phyloP scores from a whole-genome alignment of 2,888 invertebrate species.

The Nomada lathburiana region DNA sequence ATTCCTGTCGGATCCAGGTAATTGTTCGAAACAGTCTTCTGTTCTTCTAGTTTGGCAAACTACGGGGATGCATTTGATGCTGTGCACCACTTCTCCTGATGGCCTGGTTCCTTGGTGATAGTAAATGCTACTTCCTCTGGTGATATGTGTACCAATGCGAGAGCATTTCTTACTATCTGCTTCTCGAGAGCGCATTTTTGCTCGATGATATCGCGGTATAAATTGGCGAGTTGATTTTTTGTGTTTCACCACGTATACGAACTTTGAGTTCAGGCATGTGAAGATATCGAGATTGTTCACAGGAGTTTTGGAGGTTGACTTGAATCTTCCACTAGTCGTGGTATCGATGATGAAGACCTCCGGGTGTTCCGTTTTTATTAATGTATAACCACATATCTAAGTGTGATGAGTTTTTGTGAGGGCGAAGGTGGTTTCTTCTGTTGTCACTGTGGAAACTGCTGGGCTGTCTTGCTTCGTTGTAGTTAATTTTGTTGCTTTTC shows the following conservation, averaged over 20 bases:
- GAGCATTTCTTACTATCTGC: background rate
- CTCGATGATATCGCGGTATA: background rate
- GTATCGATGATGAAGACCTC: too few relatives aligned
- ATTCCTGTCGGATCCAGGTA: too few relatives aligned
- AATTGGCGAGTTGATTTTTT: background rate
- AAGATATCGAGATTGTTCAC: too few relatives aligned
- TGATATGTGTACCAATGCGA: background rate
- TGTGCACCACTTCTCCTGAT: background rate
- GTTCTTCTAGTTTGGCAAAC: too few relatives aligned
- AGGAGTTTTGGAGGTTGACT: too few relatives aligned
- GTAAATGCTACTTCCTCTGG: background rate
- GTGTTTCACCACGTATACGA: too few relatives aligned
- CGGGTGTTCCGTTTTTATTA: too few relatives aligned
- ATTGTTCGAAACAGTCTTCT: too few relatives aligned
- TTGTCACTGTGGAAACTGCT: background rate
- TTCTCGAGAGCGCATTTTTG: background rate
- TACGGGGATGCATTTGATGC: too few relatives aligned
- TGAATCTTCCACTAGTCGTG: too few relatives aligned
- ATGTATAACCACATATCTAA: background rate
- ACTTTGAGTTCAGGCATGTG: too few relatives aligned
- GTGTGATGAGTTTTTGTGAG: background rate
- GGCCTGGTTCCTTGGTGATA: background rate
- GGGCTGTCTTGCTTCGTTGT: background rate
- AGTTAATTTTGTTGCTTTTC: background rate
- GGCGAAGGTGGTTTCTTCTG: background rate